Evolutionary conservation across 2,888 invertebrate genomes (phyloP).

Genomic region (Sialis fuliginosa): DNA sequence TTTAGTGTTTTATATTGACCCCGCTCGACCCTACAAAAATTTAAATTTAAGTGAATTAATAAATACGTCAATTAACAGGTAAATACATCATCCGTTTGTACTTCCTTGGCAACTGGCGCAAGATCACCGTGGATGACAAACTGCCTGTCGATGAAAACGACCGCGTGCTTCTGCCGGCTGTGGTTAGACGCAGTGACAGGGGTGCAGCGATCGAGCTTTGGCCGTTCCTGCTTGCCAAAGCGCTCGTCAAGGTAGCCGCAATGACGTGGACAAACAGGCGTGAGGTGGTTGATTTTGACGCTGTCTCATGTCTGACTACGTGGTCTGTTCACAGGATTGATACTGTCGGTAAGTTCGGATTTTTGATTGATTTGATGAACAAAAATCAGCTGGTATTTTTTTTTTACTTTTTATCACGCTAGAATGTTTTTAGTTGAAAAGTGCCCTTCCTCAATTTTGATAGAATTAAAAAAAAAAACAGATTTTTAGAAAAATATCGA

Average conservation of each 20-base stretch:
- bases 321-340: conserved; percentile 20
- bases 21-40: too few species aligned
- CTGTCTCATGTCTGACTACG: conserved; percentile 27
- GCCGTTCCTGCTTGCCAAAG: conserved; percentile 29
- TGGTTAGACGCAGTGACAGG: conserved; percentile 10
- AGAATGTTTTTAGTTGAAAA: too few species aligned
- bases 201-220: conserved; percentile 21
- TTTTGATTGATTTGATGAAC: too few species aligned
- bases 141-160: conserved; percentile 23
- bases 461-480: too few species aligned
- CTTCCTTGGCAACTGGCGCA: conserved; percentile 30
- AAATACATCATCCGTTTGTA: conserved; percentile 29
- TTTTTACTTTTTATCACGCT: too few species aligned
- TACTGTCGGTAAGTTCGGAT: conserved; percentile 10
- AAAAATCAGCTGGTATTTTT: too few species aligned
- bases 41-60: too few species aligned
- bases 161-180: conserved; percentile 22
- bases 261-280: conserved; percentile 19
- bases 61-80: conserved; percentile 16
- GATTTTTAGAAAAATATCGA: too few species aligned
- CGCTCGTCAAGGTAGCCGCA: conserved; percentile 25
- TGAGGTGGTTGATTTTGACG: conserved; percentile 25
- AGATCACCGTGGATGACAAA: conserved; percentile 26
- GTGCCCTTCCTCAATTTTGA: too few species aligned
- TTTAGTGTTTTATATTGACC: too few species aligned